phyloP scores from a whole-genome alignment of 2,113 vertebrate species.

The Trematocara zebra region DNA sequence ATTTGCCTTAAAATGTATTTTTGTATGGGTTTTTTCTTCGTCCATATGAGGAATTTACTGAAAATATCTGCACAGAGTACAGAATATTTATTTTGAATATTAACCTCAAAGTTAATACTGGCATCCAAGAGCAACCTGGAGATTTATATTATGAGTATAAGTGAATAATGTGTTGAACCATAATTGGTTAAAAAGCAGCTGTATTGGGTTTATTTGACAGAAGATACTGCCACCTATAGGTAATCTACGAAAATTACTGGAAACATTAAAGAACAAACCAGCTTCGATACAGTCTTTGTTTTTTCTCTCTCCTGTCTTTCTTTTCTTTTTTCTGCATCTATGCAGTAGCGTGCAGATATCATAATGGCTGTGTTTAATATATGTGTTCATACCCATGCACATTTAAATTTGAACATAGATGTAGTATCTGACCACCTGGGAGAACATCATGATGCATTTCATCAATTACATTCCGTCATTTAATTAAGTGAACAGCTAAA shows the following conservation, averaged over 20 bases:
- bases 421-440: background rate
- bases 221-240: conserved; percentile 43
- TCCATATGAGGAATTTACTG: background rate
- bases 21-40: rapidly evolving
- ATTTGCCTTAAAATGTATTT: background rate
- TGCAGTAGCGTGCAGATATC: background rate
- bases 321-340: background rate
- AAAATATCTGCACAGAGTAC: background rate
- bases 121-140: background rate
- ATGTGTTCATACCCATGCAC: background rate
- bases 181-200: background rate
- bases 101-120: background rate
- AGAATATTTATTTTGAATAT: background rate
- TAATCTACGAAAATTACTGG: background rate
- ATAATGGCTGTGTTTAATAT: background rate
- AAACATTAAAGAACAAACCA: background rate
- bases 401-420: background rate
- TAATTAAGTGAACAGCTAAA: background rate
- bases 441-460: background rate
- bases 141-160: background rate
- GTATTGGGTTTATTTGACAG: background rate
- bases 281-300: background rate
- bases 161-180: background rate
- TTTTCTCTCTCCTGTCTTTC: background rate
- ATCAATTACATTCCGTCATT: background rate